Conservation (phyloP, 2,797 vertebrate species). For the Pangasius larnaudii region DNA sequence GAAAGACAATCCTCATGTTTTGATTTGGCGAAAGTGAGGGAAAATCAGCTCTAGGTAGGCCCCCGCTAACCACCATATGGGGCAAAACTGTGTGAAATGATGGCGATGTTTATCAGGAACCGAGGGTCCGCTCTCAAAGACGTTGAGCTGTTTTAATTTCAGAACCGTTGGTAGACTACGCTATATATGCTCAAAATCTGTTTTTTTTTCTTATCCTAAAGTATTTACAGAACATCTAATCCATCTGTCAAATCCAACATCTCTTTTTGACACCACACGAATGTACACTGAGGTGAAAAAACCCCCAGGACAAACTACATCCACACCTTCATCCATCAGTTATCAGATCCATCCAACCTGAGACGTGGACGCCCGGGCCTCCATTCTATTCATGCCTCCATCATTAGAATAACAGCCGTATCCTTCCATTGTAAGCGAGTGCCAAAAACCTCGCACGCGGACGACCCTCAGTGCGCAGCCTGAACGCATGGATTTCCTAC, state of each 20-base stretch:
- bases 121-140: not conserved
- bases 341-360: slow-evolving; percentile 40
- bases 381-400: slow-evolving; percentile 40
- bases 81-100: slow-evolving; percentile 46
- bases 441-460: slow-evolving; percentile 11
- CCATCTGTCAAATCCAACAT: slow-evolving; percentile 34
- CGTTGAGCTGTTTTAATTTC: not conserved
- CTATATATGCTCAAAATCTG: not conserved
- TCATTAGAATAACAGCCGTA: slow-evolving; percentile 52
- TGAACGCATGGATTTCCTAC: slow-evolving; percentile 36
- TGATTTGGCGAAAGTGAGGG: slow-evolving; percentile 58
- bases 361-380: slow-evolving; percentile 30
- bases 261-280: not conserved
- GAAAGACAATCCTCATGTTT: slow-evolving; percentile 60
- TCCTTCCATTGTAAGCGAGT: slow-evolving; percentile 57
- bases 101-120: slow-evolving; percentile 40
- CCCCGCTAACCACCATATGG: slow-evolving; percentile 45
- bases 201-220: not conserved
- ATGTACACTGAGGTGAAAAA: not conserved
- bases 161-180: not conserved
- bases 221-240: slow-evolving; percentile 23
- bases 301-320: not conserved
- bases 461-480: not conserved
- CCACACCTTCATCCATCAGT: slow-evolving; percentile 46
- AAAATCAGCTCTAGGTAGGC: slow-evolving; percentile 56